These are phyloP conservation scores for Metellina segmentata DNA, from an alignment of 2,888 invertebrate species.

Conservation along the genomic window DNA sequence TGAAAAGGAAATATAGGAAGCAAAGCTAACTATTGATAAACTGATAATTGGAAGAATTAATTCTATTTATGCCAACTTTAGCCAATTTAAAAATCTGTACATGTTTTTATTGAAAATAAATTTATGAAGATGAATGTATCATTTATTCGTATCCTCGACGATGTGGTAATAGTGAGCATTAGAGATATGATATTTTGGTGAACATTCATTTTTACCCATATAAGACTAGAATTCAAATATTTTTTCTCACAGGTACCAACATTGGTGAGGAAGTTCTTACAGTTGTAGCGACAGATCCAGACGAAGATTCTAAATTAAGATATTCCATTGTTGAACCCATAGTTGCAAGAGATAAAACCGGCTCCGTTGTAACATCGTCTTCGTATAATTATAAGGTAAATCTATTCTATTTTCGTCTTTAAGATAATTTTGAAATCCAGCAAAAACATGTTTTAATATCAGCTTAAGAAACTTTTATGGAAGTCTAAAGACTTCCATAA, in stretches of 20 bases:
- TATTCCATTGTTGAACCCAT: constrained; percentile 87
- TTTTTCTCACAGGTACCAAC: constrained; percentile 41
- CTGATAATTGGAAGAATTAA: too few species aligned
- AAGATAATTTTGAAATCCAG: not conserved
- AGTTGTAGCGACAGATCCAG: constrained; percentile 83
- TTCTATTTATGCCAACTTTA: too few species aligned
- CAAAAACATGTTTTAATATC: not conserved
- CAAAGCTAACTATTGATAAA: too few species aligned
- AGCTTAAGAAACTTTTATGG: not conserved
- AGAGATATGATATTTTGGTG: too few species aligned
- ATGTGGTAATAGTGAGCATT: too few species aligned
- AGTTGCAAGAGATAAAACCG: constrained; percentile 88
- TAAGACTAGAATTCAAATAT: not conserved
- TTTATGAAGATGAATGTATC: too few species aligned
- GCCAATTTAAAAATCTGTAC: too few species aligned
- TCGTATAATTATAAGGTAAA: constrained; percentile 85
- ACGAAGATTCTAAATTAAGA: constrained; percentile 84
- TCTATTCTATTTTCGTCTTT: not conserved
- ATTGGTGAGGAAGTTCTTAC: constrained; percentile 84
- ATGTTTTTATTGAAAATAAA: too few species aligned
- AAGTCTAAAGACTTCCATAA: too few species aligned
- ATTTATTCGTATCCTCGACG: too few species aligned
- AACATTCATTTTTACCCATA: not conserved
- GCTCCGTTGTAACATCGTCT: constrained; percentile 85
- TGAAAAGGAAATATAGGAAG: too few species aligned